Conservation (phyloP, 1,140 invertebrate genomes). For the Melitaea cinxia region DNA sequence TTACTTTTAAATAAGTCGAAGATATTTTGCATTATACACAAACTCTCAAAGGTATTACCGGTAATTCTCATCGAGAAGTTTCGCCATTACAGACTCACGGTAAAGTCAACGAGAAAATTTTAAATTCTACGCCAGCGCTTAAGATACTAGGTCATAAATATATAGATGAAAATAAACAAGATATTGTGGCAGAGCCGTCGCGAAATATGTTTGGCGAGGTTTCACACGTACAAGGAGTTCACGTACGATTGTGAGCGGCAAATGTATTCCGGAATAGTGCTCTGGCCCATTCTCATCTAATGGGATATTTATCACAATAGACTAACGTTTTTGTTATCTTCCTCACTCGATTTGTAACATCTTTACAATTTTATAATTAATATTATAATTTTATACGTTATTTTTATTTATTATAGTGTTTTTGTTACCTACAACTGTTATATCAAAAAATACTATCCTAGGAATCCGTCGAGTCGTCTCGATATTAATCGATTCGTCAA, state of each 20-base stretch:
- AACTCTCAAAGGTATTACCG: slow-evolving; percentile 12
- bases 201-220: slow-evolving; percentile 25
- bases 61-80: slow-evolving; percentile 17
- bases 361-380: background rate
- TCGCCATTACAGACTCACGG: background rate
- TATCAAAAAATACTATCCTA: background rate
- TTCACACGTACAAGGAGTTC: slow-evolving; percentile 26
- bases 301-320: slow-evolving; percentile 13
- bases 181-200: slow-evolving; percentile 21
- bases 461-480: background rate
- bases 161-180: slow-evolving; percentile 31
- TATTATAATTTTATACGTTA: background rate
- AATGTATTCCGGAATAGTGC: slow-evolving; percentile 13
- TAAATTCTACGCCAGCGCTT: slow-evolving; percentile 30
- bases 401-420: background rate
- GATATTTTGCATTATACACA: slow-evolving; percentile 5
- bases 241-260: slow-evolving; percentile 16
- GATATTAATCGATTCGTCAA: slow-evolving; percentile 42
- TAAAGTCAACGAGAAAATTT: slow-evolving; percentile 30
- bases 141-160: slow-evolving; percentile 27
- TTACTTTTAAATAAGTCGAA: background rate
- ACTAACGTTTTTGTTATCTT: slow-evolving; percentile 6
- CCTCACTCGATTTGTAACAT: background rate
- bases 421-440: background rate
- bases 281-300: slow-evolving; percentile 11